Evolutionary conservation across 2,113 vertebrate genomes (phyloP).

Genomic region (Limnothrissa miodon): DNA sequence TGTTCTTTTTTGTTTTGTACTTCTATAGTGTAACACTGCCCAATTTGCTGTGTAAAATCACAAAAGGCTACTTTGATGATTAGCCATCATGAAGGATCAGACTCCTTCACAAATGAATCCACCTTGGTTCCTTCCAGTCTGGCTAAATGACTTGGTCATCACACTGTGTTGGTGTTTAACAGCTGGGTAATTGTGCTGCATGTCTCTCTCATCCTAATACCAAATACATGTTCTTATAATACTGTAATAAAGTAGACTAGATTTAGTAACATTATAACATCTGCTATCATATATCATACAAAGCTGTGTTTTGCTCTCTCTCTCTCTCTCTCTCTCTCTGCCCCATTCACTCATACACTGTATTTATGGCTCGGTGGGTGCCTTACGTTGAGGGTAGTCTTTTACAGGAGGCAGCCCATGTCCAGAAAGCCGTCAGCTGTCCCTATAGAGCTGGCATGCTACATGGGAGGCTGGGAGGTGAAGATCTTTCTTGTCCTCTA

Average conservation of each 20-base stretch:
- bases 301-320: background rate
- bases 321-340: background rate
- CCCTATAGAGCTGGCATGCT: background rate
- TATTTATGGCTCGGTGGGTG: background rate
- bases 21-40: no score
- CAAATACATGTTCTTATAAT: no score
- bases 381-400: background rate
- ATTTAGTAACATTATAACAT: background rate
- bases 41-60: no score
- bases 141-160: conserved; percentile 49
- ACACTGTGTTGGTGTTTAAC: conserved; percentile 43
- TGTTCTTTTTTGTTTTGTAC: no score
- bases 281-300: background rate
- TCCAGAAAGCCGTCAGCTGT: conserved; percentile 3
- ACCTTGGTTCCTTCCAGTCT: conserved; percentile 35
- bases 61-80: background rate
- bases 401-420: background rate
- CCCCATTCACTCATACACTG: background rate
- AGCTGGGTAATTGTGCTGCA: conserved; percentile 43
- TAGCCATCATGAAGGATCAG: background rate
- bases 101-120: background rate
- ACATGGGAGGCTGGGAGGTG: background rate
- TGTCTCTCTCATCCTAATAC: conserved; percentile 44
- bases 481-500: background rate
- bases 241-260: no score